Conservation (phyloP, 2,113 vertebrate genomes). For the Notothenia rossii region DNA sequence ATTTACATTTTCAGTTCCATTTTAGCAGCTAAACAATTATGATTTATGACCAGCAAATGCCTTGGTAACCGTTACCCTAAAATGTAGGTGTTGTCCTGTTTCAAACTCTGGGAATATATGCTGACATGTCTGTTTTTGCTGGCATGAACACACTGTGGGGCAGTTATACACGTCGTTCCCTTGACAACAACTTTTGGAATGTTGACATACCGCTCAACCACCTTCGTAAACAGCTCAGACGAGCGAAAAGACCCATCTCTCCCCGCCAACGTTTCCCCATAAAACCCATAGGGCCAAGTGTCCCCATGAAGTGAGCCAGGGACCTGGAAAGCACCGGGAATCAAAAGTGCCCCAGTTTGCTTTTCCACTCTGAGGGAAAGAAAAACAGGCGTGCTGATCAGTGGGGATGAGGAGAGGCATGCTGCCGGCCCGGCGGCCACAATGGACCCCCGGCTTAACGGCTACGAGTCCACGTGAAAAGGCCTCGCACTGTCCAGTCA, state of each 20-base stretch:
- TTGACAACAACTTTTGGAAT: conserved; percentile 73
- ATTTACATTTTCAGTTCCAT: conserved; percentile 50
- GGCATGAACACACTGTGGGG: conserved; percentile 46
- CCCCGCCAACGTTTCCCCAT: conserved; percentile 60
- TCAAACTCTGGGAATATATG: conserved; percentile 53
- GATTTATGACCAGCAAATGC: conserved; percentile 58
- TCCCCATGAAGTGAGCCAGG: conserved; percentile 48
- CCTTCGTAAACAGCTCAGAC: conserved; percentile 70
- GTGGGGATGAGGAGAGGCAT: conserved; percentile 72
- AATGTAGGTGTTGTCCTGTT: conserved; percentile 35
- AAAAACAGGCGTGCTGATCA: conserved; percentile 74
- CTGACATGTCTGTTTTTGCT: conserved; percentile 55
- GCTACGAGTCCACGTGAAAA: conserved; percentile 63
- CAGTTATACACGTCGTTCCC: conserved; percentile 64
- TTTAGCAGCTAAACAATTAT: conserved; percentile 48
- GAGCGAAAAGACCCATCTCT: conserved; percentile 68
- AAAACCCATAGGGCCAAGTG: conserved; percentile 53
- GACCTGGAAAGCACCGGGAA: conserved; percentile 56
- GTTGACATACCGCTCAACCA: conserved; percentile 63
- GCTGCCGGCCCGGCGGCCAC: conserved; percentile 63
- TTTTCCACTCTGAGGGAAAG: conserved; percentile 75
- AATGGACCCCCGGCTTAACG: conserved; percentile 67
- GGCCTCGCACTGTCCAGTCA: conserved; percentile 67
- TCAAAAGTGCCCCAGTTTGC: conserved; percentile 70
- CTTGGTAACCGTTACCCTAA: conserved; percentile 30